These are phyloP conservation scores for Adelges cooleyi DNA, from an alignment of 1,140 invertebrate species.

Conservation along the genomic window DNA sequence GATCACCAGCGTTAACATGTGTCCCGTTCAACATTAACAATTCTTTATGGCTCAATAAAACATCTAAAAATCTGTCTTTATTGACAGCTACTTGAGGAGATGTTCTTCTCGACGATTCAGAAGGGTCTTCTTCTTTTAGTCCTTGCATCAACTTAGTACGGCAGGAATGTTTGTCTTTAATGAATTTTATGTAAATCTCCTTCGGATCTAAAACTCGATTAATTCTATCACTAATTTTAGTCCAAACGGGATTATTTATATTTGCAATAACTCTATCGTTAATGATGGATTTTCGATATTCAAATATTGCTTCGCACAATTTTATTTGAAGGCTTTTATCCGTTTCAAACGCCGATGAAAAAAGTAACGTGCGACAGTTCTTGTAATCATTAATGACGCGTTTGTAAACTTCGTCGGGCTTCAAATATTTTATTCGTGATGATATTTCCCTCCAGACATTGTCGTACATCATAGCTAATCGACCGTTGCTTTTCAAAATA, in stretches of 20 bases:
- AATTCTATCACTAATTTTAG: conserved; percentile 5
- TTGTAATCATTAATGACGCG: neutral
- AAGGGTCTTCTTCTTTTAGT: neutral
- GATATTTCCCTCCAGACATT: conserved; percentile 8
- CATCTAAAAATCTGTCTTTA: conserved; percentile 14
- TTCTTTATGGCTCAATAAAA: conserved; percentile 2
- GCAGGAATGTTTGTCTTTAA: neutral
- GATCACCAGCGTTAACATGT: conserved; percentile 11
- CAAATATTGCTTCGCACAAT: neutral
- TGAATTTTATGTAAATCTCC: neutral
- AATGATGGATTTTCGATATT: neutral
- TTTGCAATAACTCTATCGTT: neutral
- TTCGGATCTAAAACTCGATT: neutral
- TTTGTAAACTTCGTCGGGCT: neutral
- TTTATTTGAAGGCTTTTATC: neutral
- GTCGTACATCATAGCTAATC: neutral
- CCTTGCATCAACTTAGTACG: neutral
- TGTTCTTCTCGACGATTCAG: no score
- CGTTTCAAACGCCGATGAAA: neutral
- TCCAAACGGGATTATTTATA: conserved; percentile 17
- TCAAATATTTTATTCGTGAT: neutral
- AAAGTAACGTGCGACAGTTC: conserved; percentile 1
- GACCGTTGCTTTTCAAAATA: neutral
- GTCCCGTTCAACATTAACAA: neutral
- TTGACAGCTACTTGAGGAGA: neutral